Evolutionary conservation across 1,140 invertebrate genomes (phyloP), one percentile per base, ranked within the genome.

Genomic region (Trichonephila clavata): DNA sequence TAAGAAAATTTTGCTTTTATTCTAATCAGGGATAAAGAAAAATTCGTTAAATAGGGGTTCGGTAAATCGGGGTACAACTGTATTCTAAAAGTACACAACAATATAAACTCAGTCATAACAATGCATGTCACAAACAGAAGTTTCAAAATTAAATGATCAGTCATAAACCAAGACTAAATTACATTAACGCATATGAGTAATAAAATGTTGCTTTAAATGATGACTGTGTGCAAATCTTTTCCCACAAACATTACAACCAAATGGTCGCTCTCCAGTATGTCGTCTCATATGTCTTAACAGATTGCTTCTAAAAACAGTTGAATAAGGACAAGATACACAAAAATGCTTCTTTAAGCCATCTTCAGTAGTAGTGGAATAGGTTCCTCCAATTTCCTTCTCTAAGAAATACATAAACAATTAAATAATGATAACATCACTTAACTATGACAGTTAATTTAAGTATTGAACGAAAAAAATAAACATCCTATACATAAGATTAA

Each of bases 191-290:
- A 14, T 21, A 21, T 83, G 50, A 5, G 81, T 57, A n/a, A 20
- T 57, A 24, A 21, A 50, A 83, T 50, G 81, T 50, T n/a, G 20
- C 5, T 59, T 83, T 13, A 57, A 83, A 59, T 83, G 81, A 3
- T 83, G 68, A 77, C 68, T 77, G 32, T 77, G 68, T 32, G 68
- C 68, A 57, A 83, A 83, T 50, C 21, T 57, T 83, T 83, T 83
- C 10, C 50, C 81, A 59, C 81, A 83, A n/a, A 57, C 50, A 20
- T 83, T 59, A 16, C 81, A 83, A n/a, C 10, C n/a, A 13, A 57
- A 59, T 57, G 81, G 81, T 21, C 81, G 81, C 20, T 83, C 50
- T 83, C 81, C 81, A 21, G 81, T 83, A 57, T 83, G 81, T 14
- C 18, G 50, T 21, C 39, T 39, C 39, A 59, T 83, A 57, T 83